Conservation (phyloP, 2,888 invertebrate genomes). For the Diabrotica balteata region DNA sequence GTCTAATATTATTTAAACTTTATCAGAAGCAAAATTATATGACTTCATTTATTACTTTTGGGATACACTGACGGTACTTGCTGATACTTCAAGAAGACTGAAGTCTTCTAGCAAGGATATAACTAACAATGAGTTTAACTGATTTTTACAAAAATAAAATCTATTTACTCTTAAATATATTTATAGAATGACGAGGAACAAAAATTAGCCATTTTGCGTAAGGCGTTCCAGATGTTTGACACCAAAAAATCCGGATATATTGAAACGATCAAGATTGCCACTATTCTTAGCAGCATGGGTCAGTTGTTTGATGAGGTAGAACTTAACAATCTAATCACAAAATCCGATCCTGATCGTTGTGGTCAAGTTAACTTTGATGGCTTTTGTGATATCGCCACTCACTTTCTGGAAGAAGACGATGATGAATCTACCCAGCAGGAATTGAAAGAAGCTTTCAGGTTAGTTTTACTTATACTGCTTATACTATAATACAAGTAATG, state of each 20-base stretch:
- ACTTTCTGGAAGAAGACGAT: slow-evolving; percentile 94
- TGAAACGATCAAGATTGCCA: slow-evolving; percentile 88
- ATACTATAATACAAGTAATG: no score
- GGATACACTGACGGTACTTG: no score
- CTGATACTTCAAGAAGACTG: no score
- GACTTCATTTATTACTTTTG: no score
- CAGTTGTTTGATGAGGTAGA: slow-evolving; percentile 93
- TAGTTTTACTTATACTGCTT: background rate
- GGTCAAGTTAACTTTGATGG: slow-evolving; percentile 95
- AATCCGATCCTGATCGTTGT: slow-evolving; percentile 88
- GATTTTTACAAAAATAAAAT: no score
- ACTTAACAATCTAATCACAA: slow-evolving; percentile 68
- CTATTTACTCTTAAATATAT: no score
- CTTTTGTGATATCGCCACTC: slow-evolving; percentile 90
- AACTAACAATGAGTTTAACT: no score
- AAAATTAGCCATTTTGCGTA: slow-evolving; percentile 88
- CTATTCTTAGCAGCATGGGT: slow-evolving; percentile 93
- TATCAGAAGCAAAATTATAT: no score
- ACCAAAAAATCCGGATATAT: slow-evolving; percentile 91
- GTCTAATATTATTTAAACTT: no score
- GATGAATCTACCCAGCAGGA: slow-evolving; percentile 97
- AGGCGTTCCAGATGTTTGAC: slow-evolving; percentile 97
- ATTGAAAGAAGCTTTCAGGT: slow-evolving; percentile 94
- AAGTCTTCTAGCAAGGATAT: no score
- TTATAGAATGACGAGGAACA: slow-evolving; percentile 68